phyloP scores from a whole-genome alignment of 2,797 vertebrate species.

The Gastrophryne carolinensis region DNA sequence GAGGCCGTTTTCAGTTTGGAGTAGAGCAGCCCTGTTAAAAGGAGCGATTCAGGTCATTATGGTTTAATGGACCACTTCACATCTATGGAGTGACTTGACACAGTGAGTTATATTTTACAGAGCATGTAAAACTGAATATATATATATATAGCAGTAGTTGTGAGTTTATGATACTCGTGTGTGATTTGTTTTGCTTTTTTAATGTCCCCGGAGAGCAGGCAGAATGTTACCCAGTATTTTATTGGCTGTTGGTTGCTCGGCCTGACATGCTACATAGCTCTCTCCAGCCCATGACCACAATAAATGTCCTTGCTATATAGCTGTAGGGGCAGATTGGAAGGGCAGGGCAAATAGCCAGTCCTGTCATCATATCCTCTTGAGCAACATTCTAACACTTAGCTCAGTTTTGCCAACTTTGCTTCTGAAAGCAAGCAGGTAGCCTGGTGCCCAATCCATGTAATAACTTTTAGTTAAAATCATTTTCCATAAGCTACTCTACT shows the following conservation, averaged over 20 bases:
- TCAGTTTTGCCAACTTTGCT: slow-evolving; percentile 1
- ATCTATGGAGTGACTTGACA: slow-evolving; percentile 47
- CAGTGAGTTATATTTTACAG: slow-evolving; percentile 40
- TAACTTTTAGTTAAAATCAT: no score
- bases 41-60: slow-evolving; percentile 48
- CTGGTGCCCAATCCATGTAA: not conserved
- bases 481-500: no score
- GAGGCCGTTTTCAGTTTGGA: slow-evolving; percentile 44
- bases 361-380: not conserved
- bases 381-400: slow-evolving; percentile 17
- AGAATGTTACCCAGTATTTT: slow-evolving; percentile 15
- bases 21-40: slow-evolving; percentile 42
- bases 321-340: not conserved
- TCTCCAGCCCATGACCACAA: not conserved
- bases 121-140: slow-evolving; percentile 40
- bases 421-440: not conserved
- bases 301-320: not conserved
- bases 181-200: slow-evolving; percentile 35
- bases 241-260: slow-evolving; percentile 42
- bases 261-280: slow-evolving; percentile 5
- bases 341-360: not conserved
- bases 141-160: slow-evolving; percentile 45
- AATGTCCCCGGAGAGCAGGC: slow-evolving; percentile 31
- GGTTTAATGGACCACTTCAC: slow-evolving; percentile 50
- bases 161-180: slow-evolving; percentile 44